Conservation (phyloP, 2,888 invertebrate species). For the Orthosia incerta region DNA sequence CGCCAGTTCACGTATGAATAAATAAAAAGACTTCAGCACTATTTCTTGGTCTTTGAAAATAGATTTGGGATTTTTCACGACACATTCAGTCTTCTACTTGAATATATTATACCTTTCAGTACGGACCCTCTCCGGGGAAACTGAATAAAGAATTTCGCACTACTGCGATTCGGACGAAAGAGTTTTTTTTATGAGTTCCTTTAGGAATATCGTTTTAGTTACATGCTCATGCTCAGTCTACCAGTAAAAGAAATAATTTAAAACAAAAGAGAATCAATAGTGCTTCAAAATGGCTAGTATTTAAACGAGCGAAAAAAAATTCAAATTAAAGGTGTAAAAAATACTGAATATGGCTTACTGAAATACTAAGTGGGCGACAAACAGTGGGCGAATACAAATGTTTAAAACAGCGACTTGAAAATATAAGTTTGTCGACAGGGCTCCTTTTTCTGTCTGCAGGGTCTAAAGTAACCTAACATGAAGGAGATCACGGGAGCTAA, state of each 20-base stretch:
- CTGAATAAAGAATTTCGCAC: constrained; percentile 40
- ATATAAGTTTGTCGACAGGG: no score
- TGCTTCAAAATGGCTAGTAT: no score
- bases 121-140: constrained; percentile 1
- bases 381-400: no score
- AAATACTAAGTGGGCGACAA: no score
- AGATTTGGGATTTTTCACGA: constrained; percentile 37
- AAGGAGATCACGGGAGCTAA: no score
- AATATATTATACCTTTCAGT: constrained; percentile 38
- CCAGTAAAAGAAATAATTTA: no score
- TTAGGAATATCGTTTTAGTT: not conserved
- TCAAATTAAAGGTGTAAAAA: no score
- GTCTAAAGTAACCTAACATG: no score
- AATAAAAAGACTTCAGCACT: constrained; percentile 30
- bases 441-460: no score
- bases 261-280: not conserved
- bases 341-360: no score
- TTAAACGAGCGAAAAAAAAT: no score
- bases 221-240: not conserved
- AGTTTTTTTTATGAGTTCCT: not conserved
- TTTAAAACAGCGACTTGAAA: no score
- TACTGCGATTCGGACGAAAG: not conserved
- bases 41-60: constrained; percentile 32
- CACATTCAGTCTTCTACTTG: constrained; percentile 11
- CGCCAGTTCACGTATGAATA: constrained; percentile 29